Evolutionary conservation across 2,888 invertebrate species (phyloP), one percentile per base, ranked within the genome.

Genomic region (Melanotus villosus): DNA sequence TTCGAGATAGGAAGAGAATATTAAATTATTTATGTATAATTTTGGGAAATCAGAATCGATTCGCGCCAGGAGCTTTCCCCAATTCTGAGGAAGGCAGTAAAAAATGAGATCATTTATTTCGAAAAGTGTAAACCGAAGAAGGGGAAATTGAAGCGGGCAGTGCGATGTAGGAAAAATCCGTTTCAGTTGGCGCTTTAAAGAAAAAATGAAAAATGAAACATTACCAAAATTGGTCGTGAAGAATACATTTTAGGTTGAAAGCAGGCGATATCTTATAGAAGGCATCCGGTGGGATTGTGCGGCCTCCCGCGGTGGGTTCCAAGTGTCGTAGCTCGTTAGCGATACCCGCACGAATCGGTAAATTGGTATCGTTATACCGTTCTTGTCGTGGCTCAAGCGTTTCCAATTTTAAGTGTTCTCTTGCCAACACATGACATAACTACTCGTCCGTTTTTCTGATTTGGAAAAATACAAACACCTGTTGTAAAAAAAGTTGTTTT

Each of bases 271-370:
- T 65, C 69, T 64, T 65, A 60, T 56, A 45, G 54, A 23, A 41
- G 50, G 54, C 38, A 73, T 70, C 72, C 73, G 65, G 73, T 70
- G 74, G 74, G 74, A 76, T 77, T 75, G 65, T 66, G 47, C 66
- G 72, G 62, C 43, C 36, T 72, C 75, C 70, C 72, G 73, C 70
- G 76, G 74, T 76, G 75, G n/a, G 71, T 72, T 72, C 72, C 73
- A 68, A 64, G 73, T 76, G 77, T 78, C 78, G 78, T 73, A 73
- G 74, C 77, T 80, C 78, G 78, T 80, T 79, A 79, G 76, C 75
- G 73, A 73, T 75, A 75, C 58, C 65, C 62, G 59, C 58, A 65
- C 65, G 71, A 60, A 69, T 63, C 68, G 66, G 57, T 74, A 77
- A 77, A 78, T 78, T 78, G 74, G 77, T 75, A 73, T 78, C 78